Conservation (phyloP, 2,113 vertebrate species). For the Rhinogobius similis region DNA sequence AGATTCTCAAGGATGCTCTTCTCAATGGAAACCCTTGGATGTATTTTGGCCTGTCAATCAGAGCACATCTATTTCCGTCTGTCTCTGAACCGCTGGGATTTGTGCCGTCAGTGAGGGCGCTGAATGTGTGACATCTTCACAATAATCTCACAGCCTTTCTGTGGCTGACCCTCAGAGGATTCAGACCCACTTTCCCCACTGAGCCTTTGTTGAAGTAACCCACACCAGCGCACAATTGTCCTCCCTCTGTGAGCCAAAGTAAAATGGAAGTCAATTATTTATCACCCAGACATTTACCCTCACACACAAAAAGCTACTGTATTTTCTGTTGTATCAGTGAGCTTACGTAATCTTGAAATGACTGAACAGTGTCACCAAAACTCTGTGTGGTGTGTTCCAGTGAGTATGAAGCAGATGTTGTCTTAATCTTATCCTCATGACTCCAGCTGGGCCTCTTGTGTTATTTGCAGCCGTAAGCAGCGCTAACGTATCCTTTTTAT, state of each 20-base stretch:
- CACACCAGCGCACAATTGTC: conserved; percentile 14
- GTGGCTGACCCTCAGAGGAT: conserved; percentile 34
- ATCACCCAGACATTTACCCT: conserved; percentile 5
- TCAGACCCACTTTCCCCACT: conserved; percentile 55
- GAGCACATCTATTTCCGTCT: conserved; percentile 54
- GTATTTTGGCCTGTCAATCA: conserved; percentile 37
- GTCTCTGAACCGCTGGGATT: conserved; percentile 35
- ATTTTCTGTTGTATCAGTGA: background rate
- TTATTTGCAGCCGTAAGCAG: conserved; percentile 16
- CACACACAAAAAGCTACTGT: conserved; percentile 2
- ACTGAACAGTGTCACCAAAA: background rate
- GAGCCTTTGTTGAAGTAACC: conserved; percentile 31
- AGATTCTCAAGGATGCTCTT: conserved; percentile 5
- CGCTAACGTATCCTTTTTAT: conserved; percentile 7
- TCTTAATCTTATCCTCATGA: conserved; percentile 34
- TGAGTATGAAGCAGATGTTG: conserved; percentile 46
- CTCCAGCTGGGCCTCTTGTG: conserved; percentile 34
- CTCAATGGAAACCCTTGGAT: conserved; percentile 33
- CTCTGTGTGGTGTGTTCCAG: background rate
- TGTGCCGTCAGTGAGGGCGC: conserved; percentile 31
- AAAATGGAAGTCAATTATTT: conserved; percentile 7
- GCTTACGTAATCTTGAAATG: background rate
- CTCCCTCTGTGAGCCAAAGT: background rate
- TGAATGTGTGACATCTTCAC: conserved; percentile 54
- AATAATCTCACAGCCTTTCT: conserved; percentile 31